Evolutionary conservation across 2,888 invertebrate genomes (phyloP).

Genomic region (Trypoxylon attenuatum): DNA sequence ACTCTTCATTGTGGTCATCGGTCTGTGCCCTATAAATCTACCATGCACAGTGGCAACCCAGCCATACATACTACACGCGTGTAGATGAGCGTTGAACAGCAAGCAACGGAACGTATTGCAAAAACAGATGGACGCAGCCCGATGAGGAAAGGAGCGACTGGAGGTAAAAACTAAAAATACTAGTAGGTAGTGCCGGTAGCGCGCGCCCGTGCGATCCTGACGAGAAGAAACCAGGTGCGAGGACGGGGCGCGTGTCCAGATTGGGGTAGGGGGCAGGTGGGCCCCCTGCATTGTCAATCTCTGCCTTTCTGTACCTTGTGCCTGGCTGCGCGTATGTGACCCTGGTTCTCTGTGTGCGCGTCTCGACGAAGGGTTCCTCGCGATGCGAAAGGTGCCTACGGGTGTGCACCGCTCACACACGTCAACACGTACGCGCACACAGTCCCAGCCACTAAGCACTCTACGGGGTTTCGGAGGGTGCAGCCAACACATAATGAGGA

Average conservation of each 20-base stretch:
- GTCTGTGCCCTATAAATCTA: not conserved
- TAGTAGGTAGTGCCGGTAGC: slow-evolving; percentile 28
- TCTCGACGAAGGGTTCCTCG: slow-evolving; percentile 47
- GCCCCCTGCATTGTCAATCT: slow-evolving; percentile 75
- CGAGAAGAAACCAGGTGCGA: slow-evolving; percentile 66
- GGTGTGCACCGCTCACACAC: slow-evolving; percentile 27
- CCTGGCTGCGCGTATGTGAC: slow-evolving; percentile 35
- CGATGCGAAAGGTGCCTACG: slow-evolving; percentile 27
- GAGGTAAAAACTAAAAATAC: slow-evolving; percentile 21
- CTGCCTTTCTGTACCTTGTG: slow-evolving; percentile 66
- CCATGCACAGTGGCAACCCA: too few relatives aligned
- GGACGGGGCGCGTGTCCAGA: slow-evolving; percentile 71
- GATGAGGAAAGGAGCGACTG: too few relatives aligned
- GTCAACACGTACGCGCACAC: too few relatives aligned
- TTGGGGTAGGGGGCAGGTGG: slow-evolving; percentile 72
- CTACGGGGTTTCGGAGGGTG: slow-evolving; percentile 54
- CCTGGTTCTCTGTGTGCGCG: slow-evolving; percentile 24
- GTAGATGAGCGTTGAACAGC: too few relatives aligned
- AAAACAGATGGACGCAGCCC: not conserved
- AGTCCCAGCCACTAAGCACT: too few relatives aligned
- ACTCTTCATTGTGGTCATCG: not conserved
- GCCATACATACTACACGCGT: too few relatives aligned
- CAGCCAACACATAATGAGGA: slow-evolving; percentile 66
- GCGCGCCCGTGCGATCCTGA: slow-evolving; percentile 27
- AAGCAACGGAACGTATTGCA: not conserved